phyloP scores from a whole-genome alignment of 2,888 invertebrate species.

The Caenorhabditis sp. region DNA sequence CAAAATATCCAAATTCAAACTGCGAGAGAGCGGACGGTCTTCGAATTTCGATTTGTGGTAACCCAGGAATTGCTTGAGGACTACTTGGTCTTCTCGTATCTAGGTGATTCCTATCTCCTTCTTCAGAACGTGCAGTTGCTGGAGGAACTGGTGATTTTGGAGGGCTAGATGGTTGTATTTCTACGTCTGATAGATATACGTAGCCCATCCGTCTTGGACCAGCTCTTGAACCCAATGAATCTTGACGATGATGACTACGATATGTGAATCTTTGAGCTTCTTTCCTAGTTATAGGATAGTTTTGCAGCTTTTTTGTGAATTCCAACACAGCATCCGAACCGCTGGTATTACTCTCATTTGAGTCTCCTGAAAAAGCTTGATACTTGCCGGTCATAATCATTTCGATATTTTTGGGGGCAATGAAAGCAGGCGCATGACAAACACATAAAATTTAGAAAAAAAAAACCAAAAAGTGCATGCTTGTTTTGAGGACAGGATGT shows the following conservation, averaged over 20 bases:
- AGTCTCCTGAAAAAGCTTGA: constrained; percentile 58
- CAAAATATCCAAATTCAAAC: constrained; percentile 70
- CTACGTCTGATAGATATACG: constrained; percentile 66
- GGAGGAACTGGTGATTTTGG: constrained; percentile 57
- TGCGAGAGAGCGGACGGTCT: constrained; percentile 69
- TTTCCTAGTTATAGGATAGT: constrained; percentile 66
- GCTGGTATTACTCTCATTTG: constrained; percentile 64
- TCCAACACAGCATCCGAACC: constrained; percentile 70
- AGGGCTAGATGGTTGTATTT: constrained; percentile 69
- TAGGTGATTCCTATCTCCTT: constrained; percentile 41
- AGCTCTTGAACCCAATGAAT: constrained; percentile 45
- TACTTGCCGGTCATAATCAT: too few species aligned
- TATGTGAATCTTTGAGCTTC: constrained; percentile 62
- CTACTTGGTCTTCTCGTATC: constrained; percentile 63
- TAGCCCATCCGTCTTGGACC: constrained; percentile 56
- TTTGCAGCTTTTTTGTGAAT: constrained; percentile 69
- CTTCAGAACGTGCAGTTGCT: constrained; percentile 47
- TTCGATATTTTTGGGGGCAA: background rate
- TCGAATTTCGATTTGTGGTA: constrained; percentile 69
- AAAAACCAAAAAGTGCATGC: background rate
- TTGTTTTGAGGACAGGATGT: background rate
- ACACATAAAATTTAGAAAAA: constrained; percentile 24
- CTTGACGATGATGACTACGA: constrained; percentile 48
- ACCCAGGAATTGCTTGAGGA: constrained; percentile 69
- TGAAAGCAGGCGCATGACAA: constrained; percentile 8